Percentiles rank a stretch among this genome's conserved stretches.
Evolutionary conservation across 2,797 vertebrate genomes (phyloP).

Genomic region (Gallirallus australis): DNA sequence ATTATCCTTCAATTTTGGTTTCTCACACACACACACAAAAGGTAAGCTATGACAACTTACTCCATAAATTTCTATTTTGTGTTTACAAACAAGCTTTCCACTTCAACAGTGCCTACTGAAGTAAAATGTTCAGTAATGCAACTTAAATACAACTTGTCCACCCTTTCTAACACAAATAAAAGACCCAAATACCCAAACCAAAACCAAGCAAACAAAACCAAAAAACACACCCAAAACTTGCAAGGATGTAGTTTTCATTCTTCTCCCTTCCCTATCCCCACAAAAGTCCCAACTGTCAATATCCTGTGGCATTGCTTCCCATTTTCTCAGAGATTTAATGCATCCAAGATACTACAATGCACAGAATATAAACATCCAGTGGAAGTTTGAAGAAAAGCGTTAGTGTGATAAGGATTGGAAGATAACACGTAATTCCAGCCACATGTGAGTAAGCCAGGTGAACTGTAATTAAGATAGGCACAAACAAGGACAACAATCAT

Average conservation of each 20-base stretch:
- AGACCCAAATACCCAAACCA: too few species aligned
- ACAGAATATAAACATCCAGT: not conserved
- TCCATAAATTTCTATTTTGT: not conserved
- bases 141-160: not conserved
- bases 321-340: not conserved
- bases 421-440: not conserved
- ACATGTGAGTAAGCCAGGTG: not conserved
- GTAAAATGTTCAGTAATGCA: not conserved
- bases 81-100: rapidly evolving
- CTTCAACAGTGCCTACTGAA: not conserved
- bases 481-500: not conserved
- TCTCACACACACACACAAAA: not conserved
- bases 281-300: not conserved
- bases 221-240: not conserved
- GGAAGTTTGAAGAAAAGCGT: not conserved
- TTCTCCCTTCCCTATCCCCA: not conserved
- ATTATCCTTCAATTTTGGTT: not conserved
- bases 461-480: not conserved
- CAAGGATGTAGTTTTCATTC: not conserved
- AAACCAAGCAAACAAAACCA: too few species aligned
- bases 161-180: not conserved
- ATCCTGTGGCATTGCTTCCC: not conserved
- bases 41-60: not conserved
- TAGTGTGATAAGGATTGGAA: not conserved
- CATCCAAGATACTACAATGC: not conserved